Base-by-base conservation (phyloP, 2,113 vertebrate species). In the Mixornis gularis region DNA sequence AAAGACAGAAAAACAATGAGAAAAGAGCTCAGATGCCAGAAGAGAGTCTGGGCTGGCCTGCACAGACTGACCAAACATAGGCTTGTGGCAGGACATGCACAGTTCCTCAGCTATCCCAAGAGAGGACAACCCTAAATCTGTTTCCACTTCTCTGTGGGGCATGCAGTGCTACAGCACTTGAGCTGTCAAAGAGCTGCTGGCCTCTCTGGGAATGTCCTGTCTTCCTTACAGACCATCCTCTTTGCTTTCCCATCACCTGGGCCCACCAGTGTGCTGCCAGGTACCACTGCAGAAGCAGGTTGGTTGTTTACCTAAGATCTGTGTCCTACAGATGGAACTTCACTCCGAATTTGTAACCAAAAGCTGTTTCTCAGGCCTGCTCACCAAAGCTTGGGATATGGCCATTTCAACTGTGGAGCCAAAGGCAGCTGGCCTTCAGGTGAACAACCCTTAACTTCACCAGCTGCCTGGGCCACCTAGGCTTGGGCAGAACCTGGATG, bases 1-100 rank as follows among this genome's bases (percentile, higher is more conserved):
- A n/a, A 89, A 95, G 66, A 80, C 85, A 96, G 26, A 77, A 52
- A 73, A 70, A 68, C 3, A 63, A 63, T 94, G 48, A 94, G 58
- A 93, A 63, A 62, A 63, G 36, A 90, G 40, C 9, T 66, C 2
- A 0, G 36, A 43, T 43, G 26, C 32, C 63, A 87, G 26, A 70
- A 66, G 4, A 59, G 34, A 82, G 40, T 6, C n/a, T 40, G 40
- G 13, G 34, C 82, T 70, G 78, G 44, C 41, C 49, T 58, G 38
- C 22, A 38, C 13, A 59, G 20, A 32, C 79, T 49, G 53, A 80
- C 20, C 70, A 59, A 89, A 52, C 26, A 30, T 25, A 41, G 24
- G 9, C 32, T 69, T 72, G 49, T 38, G 48, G 56, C 36, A 18
- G 12, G 40, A 69, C 21, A 72, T 2, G 3, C 16, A 46, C 52